Conservation (phyloP, 2,888 invertebrate genomes). For the Nudaria mundana region DNA sequence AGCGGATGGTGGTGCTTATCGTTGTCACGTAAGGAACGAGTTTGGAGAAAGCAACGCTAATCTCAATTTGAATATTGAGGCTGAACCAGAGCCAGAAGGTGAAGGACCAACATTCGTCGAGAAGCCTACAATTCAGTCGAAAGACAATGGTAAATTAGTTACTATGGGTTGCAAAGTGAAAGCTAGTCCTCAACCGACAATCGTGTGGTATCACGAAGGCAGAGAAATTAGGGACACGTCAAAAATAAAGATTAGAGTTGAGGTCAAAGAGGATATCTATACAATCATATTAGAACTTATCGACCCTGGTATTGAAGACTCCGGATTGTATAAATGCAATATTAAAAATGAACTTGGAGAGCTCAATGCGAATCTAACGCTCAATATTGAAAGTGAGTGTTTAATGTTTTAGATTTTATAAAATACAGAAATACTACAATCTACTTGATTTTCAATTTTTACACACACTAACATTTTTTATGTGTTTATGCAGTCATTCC, state of each 20-base stretch:
- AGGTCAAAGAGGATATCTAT: constrained; percentile 90
- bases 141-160: constrained; percentile 77
- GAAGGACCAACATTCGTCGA: constrained; percentile 97
- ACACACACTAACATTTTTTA: neutral
- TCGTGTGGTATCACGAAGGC: constrained; percentile 78
- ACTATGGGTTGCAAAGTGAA: constrained; percentile 77
- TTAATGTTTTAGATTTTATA: neutral
- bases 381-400: constrained; percentile 97
- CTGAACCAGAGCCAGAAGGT: constrained; percentile 95
- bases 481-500: constrained; percentile 86
- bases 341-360: constrained; percentile 98
- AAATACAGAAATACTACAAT: too few relatives aligned
- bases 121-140: constrained; percentile 93
- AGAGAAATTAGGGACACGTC: constrained; percentile 88
- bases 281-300: constrained; percentile 92
- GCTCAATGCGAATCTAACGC: constrained; percentile 97
- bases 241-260: constrained; percentile 90
- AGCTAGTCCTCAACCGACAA: constrained; percentile 75
- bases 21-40: constrained; percentile 97
- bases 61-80: constrained; percentile 97
- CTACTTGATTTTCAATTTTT: neutral
- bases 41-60: constrained; percentile 98
- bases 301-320: constrained; percentile 97
- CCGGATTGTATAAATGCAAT: constrained; percentile 98
- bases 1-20: constrained; percentile 82